Base-by-base conservation (phyloP, 2,113 vertebrate species). In the Apus apus region DNA sequence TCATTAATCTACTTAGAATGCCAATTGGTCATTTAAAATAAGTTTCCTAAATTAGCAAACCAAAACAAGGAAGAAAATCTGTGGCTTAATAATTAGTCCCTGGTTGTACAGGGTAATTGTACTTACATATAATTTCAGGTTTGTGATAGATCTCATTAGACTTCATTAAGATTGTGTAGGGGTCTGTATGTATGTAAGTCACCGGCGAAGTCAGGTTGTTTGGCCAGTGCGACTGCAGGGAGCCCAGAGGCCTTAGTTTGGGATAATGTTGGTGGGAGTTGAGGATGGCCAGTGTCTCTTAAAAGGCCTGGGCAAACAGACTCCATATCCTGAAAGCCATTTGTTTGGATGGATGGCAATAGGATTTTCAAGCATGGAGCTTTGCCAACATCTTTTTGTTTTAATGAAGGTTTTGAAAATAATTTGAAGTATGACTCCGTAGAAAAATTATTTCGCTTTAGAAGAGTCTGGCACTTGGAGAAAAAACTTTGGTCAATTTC, bases 1-100 rank as follows among this genome's bases (percentile, higher is more conserved):
- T 96, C 88, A 93, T 86, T 77, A 70, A 7, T 78, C 61, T 81
- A 36, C 61, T 81, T 88, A 68, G 82, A 66, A 76, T 1, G 4
- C 48, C 68, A 78, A 3, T 61, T 27, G 89, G 75, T 93, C 43
- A 45, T 93, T 94, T 84, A 36, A 95, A 81, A 36, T 61, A 75
- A 75, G 73, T 90, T 77, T 84, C 68, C 51, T 80, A 94, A 94
- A 93, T 89, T 90, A 72, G 22, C 34, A 75, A 51, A 74, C 29
- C 74, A 32, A 86, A 91, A 21, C 23, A 85, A 72, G 45, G 19
- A 26, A 46, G 68, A 74, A 79, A 48, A 34, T 34, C 5, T 53
- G 6, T 66, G 32, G 56, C 22, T 70, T 72, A n/a, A 34, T 60
- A 65, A 34, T 87, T 73, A 68, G 51, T 48, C 13, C 13, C 6